Evolutionary conservation across 2,888 invertebrate species (phyloP).

Genomic region (Arge pagana): DNA sequence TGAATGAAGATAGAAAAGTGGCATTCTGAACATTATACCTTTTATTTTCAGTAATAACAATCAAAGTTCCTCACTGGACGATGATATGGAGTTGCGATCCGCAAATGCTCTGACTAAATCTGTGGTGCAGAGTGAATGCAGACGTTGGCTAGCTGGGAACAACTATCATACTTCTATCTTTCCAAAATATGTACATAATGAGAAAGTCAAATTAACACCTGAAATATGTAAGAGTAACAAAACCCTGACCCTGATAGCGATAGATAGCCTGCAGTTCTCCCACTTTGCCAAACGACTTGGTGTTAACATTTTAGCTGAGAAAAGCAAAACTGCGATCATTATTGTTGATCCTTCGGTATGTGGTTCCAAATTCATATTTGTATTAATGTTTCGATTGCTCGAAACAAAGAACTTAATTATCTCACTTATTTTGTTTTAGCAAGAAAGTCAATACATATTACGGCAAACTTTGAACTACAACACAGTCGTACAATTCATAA

Average conservation of each 20-base stretch:
- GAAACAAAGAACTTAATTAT: too few relatives aligned
- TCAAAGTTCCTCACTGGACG: conserved; percentile 59
- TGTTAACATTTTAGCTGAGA: conserved; percentile 65
- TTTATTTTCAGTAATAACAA: conserved; percentile 35
- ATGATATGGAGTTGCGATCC: conserved; percentile 62
- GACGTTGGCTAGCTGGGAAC: conserved; percentile 47
- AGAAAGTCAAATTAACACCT: conserved; percentile 36
- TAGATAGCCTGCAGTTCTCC: conserved; percentile 74
- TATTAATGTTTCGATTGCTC: too few relatives aligned
- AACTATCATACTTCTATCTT: conserved; percentile 48
- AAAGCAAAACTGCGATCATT: conserved; percentile 69
- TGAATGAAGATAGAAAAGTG: too few relatives aligned
- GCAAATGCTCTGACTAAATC: conserved; percentile 60
- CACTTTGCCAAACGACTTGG: conserved; percentile 79
- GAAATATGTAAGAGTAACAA: conserved; percentile 60
- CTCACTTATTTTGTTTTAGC: conserved; percentile 59
- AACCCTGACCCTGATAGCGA: conserved; percentile 68
- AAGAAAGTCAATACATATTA: conserved; percentile 72
- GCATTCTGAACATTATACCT: too few relatives aligned
- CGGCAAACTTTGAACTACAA: conserved; percentile 55
- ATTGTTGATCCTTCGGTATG: conserved; percentile 74
- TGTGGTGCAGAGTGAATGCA: conserved; percentile 42
- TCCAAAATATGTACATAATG: conserved; percentile 44
- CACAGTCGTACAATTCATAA: conserved; percentile 58
- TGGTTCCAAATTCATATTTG: conserved; percentile 32